These are phyloP conservation scores for Megalops atlanticus DNA, from an alignment of 2,113 vertebrate genomes.

Conservation along the genomic window DNA sequence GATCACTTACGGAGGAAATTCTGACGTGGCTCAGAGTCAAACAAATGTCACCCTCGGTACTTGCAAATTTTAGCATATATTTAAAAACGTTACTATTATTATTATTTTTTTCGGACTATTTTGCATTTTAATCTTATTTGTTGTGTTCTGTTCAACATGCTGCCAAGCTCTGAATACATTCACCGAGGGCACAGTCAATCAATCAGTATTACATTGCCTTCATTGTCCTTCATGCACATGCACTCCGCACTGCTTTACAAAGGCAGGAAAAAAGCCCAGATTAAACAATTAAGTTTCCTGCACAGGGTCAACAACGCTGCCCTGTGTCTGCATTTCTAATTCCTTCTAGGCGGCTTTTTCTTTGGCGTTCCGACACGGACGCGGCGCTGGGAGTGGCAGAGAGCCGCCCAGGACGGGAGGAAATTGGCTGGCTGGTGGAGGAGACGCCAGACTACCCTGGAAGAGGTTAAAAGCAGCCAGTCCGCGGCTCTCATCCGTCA, in stretches of 20 bases:
- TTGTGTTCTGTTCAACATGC: constrained; percentile 49
- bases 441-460: constrained; percentile 37
- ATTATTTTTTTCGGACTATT: constrained; percentile 47
- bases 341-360: constrained; percentile 9
- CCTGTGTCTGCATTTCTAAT: constrained; percentile 38
- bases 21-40: constrained; percentile 37
- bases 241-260: constrained; percentile 21
- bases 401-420: constrained; percentile 18
- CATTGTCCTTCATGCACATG: constrained; percentile 64
- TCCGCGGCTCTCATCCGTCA: constrained; percentile 74
- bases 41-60: constrained; percentile 45
- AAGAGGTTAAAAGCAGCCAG: constrained; percentile 60
- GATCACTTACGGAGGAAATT: constrained; percentile 34
- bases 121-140: constrained; percentile 70
- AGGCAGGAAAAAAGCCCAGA: constrained; percentile 35
- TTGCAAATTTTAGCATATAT: constrained; percentile 55
- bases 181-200: constrained; percentile 65
- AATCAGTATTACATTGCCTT: constrained; percentile 68
- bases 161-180: constrained; percentile 49
- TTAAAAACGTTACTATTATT: constrained; percentile 44
- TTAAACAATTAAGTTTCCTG: constrained; percentile 52
- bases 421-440: constrained; percentile 11
- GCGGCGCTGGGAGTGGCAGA: constrained; percentile 1
- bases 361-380: constrained; percentile 11
- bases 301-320: constrained; percentile 37